Percentiles rank a stretch among this genome's conserved stretches.
Evolutionary conservation across 2,888 invertebrate genomes (phyloP).

Genomic region (Drosophila demipolita): DNA sequence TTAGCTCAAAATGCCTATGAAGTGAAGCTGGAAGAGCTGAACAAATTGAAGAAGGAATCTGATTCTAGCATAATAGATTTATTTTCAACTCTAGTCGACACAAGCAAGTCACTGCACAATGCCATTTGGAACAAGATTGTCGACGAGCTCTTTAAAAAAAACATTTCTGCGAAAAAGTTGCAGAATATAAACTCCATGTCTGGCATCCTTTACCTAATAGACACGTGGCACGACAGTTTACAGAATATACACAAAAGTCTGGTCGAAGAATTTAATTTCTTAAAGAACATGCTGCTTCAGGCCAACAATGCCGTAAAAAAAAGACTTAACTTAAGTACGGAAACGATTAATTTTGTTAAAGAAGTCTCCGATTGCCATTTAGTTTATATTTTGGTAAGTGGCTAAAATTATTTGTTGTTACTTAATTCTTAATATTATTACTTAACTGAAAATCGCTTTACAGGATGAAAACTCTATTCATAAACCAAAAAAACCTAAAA

Average conservation of each 20-base stretch:
- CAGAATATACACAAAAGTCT: constrained; percentile 47
- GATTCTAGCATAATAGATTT: constrained; percentile 33
- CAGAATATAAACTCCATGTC: constrained; percentile 44
- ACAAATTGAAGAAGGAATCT: constrained; percentile 11
- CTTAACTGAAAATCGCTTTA: background rate
- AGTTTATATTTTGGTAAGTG: constrained; percentile 73
- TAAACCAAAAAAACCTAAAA: background rate
- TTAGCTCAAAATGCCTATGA: constrained; percentile 61
- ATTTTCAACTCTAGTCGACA: constrained; percentile 56
- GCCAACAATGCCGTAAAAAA: constrained; percentile 42
- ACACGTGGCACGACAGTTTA: constrained; percentile 77
- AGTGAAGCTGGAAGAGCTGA: constrained; percentile 21
- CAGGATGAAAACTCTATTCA: constrained; percentile 47
- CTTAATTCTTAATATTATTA: background rate
- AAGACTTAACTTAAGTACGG: constrained; percentile 13
- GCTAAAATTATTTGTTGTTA: too few species aligned
- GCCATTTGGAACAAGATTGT: constrained; percentile 72
- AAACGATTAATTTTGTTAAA: constrained; percentile 65
- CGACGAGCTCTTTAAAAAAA: constrained; percentile 67
- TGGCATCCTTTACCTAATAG: constrained; percentile 67
- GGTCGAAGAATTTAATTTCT: constrained; percentile 59
- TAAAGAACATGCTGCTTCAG: constrained; percentile 68
- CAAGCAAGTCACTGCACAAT: constrained; percentile 29
- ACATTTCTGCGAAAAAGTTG: constrained; percentile 48
- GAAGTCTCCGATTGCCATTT: constrained; percentile 83